Evolutionary conservation across 92 coral and sea anemone species (phyloP).

Genomic region (Phymanthus crucifer): DNA sequence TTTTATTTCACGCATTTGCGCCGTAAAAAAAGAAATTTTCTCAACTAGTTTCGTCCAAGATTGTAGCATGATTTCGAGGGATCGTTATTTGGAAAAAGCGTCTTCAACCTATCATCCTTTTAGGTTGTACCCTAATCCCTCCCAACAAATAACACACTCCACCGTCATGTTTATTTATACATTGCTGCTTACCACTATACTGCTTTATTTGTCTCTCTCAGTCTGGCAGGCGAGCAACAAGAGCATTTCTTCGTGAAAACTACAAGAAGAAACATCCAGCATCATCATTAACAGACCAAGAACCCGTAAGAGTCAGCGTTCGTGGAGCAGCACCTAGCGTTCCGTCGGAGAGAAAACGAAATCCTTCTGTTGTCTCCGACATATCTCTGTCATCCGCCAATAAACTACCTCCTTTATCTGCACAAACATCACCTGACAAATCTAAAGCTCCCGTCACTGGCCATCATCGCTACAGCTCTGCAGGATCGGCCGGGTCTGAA

Average conservation of each 20-base stretch:
- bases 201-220: background rate
- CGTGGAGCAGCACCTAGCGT: constrained; percentile 12
- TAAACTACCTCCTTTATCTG: constrained; percentile 27
- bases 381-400: constrained; percentile 16
- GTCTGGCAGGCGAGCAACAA: constrained; percentile 96
- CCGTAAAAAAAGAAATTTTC: too few species aligned
- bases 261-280: constrained; percentile 26
- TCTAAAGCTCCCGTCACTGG: background rate
- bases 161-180: too few species aligned
- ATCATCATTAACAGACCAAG: background rate
- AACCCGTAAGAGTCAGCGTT: constrained; percentile 24
- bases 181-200: too few species aligned
- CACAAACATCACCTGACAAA: background rate
- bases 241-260: constrained; percentile 90
- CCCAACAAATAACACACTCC: too few species aligned
- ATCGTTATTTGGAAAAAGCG: too few species aligned
- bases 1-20: too few species aligned
- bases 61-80: too few species aligned
- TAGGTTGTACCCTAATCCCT: too few species aligned
- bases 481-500: constrained; percentile 62
- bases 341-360: background rate
- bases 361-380: constrained; percentile 28
- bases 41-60: too few species aligned
- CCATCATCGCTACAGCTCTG: constrained; percentile 28
- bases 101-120: too few species aligned